Conservation (phyloP, 2,888 invertebrate genomes). For the Aplocera efformata region DNA sequence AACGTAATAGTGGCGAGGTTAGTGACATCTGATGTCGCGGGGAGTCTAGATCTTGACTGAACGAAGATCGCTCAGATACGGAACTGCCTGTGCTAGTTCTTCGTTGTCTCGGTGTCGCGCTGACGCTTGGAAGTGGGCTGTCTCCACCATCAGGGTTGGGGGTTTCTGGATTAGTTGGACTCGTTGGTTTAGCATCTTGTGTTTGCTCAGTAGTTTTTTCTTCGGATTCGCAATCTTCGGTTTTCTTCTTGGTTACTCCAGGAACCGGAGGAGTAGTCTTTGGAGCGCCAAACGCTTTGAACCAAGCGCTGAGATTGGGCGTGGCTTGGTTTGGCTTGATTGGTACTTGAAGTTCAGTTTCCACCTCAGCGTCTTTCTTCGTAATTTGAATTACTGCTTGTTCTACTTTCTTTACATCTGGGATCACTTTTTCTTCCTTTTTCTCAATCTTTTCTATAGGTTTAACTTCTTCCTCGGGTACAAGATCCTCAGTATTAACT, state of each 20-base stretch:
- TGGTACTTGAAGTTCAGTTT: constrained; percentile 57
- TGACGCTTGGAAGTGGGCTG: constrained; percentile 57
- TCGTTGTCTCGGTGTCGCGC: constrained; percentile 78
- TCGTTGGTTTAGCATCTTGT: constrained; percentile 47
- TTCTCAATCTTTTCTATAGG: constrained; percentile 11
- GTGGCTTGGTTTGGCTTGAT: constrained; percentile 82
- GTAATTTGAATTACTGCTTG: constrained; percentile 40
- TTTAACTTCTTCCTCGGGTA: constrained; percentile 30
- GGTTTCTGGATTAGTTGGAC: constrained; percentile 58
- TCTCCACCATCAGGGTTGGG: constrained; percentile 68
- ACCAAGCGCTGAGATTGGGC: constrained; percentile 94
- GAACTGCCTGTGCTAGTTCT: constrained; percentile 90
- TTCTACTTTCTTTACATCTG: constrained; percentile 38
- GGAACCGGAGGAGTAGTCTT: constrained; percentile 82
- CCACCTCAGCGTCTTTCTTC: constrained; percentile 66
- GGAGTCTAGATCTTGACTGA: constrained; percentile 88
- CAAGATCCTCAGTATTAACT: constrained; percentile 10
- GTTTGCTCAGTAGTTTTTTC: constrained; percentile 60
- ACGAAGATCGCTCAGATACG: constrained; percentile 88
- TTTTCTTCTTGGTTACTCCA: constrained; percentile 77
- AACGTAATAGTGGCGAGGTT: constrained; percentile 86
- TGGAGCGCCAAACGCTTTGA: constrained; percentile 94
- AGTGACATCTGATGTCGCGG: constrained; percentile 88
- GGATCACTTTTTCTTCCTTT: constrained; percentile 18
- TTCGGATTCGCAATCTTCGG: constrained; percentile 73